A percentile compares a stretch with the other conserved stretches of the same genome.
These are phyloP conservation scores for Jordanella pulchra DNA, from an alignment of 2,797 vertebrate species.

Conservation along the genomic window DNA sequence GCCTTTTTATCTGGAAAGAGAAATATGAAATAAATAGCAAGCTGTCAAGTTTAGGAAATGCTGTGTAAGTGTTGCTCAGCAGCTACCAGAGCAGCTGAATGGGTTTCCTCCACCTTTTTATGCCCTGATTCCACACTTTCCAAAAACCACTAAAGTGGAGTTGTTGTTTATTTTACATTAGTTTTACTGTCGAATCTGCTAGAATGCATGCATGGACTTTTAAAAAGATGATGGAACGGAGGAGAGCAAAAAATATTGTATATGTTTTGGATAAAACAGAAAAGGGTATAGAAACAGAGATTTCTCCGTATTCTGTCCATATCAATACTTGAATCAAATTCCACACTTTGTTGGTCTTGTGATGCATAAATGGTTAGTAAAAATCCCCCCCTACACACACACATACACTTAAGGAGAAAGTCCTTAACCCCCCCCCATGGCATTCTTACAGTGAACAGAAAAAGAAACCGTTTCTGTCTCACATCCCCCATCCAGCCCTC, in stretches of 20 bases:
- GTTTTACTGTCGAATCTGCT: background rate
- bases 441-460: conserved; percentile 37
- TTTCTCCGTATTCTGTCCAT: background rate
- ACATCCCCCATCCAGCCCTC: conserved; percentile 11
- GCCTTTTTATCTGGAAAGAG: conserved; percentile 23
- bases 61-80: conserved; percentile 57
- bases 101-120: background rate
- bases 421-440: conserved; percentile 38
- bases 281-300: background rate
- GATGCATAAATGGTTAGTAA: conserved; percentile 60
- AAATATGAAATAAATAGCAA: conserved; percentile 52
- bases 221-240: background rate
- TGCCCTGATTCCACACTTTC: background rate
- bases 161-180: background rate
- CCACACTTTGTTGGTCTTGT: conserved; percentile 33
- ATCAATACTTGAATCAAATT: background rate
- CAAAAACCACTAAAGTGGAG: background rate
- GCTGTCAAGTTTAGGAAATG: conserved; percentile 49
- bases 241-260: background rate
- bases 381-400: background rate
- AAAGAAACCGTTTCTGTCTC: conserved; percentile 53
- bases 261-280: no score
- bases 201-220: background rate
- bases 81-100: conserved; percentile 48
- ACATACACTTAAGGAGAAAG: conserved; percentile 32